A percentile compares a stretch with the other conserved stretches of the same genome.
These are phyloP conservation scores for Caenorhabditis panamensis DNA, from an alignment of 2,888 invertebrate species.

Conservation along the genomic window DNA sequence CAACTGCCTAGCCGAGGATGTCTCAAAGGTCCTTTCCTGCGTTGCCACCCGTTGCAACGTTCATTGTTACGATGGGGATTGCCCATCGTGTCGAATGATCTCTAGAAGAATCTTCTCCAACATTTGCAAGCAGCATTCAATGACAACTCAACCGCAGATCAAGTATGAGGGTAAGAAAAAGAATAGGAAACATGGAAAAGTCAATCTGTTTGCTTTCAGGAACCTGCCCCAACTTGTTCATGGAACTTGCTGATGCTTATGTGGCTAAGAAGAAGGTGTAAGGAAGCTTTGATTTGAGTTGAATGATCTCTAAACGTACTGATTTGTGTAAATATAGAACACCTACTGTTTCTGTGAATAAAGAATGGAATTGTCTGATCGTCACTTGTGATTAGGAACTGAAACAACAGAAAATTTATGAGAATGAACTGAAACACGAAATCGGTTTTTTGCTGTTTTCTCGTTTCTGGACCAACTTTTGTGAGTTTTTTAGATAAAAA, in stretches of 20 bases:
- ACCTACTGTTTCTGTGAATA: conserved; percentile 9
- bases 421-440: no score
- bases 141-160: conserved; percentile 61
- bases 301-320: no score
- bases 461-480: no score
- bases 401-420: no score
- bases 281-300: no score
- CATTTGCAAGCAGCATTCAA: conserved; percentile 60
- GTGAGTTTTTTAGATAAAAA: no score
- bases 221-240: conserved; percentile 68
- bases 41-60: conserved; percentile 69
- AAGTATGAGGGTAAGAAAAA: conserved; percentile 58
- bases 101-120: conserved; percentile 66
- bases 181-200: no score
- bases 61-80: conserved; percentile 73
- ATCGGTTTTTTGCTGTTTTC: no score
- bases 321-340: conserved; percentile 19
- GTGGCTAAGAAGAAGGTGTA: conserved; percentile 59
- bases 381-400: no score
- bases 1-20: conserved; percentile 64
- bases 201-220: conserved; percentile 40
- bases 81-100: conserved; percentile 69
- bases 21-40: conserved; percentile 64
- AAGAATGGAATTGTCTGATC: conserved; percentile 5
- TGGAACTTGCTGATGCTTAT: conserved; percentile 66